phyloP scores from a whole-genome alignment of 2,113 vertebrate genomes.

The Periophthalmodon schlosseri region DNA sequence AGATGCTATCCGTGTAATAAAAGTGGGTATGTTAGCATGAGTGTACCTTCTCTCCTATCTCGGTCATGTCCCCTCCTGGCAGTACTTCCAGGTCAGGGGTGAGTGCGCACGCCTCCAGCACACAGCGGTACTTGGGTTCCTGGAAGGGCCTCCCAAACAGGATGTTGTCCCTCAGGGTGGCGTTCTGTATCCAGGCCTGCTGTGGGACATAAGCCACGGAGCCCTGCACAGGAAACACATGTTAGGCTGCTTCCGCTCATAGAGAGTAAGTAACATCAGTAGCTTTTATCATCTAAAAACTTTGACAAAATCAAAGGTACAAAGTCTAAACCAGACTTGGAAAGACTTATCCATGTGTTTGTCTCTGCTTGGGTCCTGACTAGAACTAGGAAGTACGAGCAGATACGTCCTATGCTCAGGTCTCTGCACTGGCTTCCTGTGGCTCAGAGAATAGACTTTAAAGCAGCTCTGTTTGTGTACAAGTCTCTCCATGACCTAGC shows the following conservation, averaged over 20 bases:
- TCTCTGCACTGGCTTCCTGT: no score
- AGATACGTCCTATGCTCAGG: no score
- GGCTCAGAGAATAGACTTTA: no score
- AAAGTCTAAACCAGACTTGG: no score
- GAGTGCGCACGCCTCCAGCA: conserved; percentile 90
- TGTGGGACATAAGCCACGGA: conserved; percentile 95
- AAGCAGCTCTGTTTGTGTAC: no score
- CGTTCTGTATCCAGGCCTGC: conserved; percentile 97
- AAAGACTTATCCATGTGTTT: no score
- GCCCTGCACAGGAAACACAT: conserved; percentile 75
- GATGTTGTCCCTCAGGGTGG: conserved; percentile 91
- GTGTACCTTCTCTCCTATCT: conserved; percentile 97
- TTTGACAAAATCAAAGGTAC: no score
- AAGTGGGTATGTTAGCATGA: not conserved
- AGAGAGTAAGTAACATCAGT: not conserved
- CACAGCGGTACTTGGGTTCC: conserved; percentile 82
- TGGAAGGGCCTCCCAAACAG: conserved; percentile 85
- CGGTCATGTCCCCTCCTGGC: conserved; percentile 91
- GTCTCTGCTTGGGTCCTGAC: no score
- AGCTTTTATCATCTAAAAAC: no score
- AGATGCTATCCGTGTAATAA: no score
- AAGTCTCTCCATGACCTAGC: no score
- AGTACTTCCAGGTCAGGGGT: conserved; percentile 89
- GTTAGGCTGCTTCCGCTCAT: not conserved
- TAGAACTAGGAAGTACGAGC: no score